These are phyloP conservation scores for Oscheius sp. DNA, from an alignment of 2,888 invertebrate species.

Conservation along the genomic window DNA sequence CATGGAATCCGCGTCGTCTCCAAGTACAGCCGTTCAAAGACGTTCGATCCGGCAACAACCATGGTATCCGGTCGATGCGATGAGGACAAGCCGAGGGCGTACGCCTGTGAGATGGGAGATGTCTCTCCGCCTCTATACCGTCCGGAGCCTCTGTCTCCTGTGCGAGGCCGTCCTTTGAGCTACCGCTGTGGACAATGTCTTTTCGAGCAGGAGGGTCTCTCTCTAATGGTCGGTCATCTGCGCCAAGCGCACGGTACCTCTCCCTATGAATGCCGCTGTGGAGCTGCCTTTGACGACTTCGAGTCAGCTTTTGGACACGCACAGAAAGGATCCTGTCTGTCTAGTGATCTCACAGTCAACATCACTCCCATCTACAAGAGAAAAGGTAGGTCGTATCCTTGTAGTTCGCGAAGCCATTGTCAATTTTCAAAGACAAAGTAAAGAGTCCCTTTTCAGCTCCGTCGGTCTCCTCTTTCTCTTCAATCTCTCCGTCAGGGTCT, in stretches of 20 bases:
- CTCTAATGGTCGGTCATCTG: slow-evolving; percentile 58
- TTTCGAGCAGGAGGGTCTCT: slow-evolving; percentile 64
- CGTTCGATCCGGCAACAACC: slow-evolving; percentile 58
- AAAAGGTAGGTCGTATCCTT: slow-evolving; percentile 36
- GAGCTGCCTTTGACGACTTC: slow-evolving; percentile 56
- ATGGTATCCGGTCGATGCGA: slow-evolving; percentile 9
- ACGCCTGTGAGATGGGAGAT: slow-evolving; percentile 27
- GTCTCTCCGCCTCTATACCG: slow-evolving; percentile 29
- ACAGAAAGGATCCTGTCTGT: slow-evolving; percentile 24
- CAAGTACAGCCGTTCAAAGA: slow-evolving; percentile 72
- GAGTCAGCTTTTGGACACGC: slow-evolving; percentile 59
- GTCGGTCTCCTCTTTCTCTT: slow-evolving; percentile 26
- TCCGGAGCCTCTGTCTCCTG: slow-evolving; percentile 35
- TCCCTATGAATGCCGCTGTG: slow-evolving; percentile 67
- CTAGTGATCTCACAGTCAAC: slow-evolving; percentile 50
- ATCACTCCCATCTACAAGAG: slow-evolving; percentile 52
- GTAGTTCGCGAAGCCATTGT: too few relatives aligned
- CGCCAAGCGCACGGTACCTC: slow-evolving; percentile 55
- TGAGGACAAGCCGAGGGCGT: slow-evolving; percentile 38
- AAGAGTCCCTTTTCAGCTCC: slow-evolving; percentile 9
- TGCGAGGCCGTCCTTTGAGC: slow-evolving; percentile 9
- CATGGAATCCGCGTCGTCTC: slow-evolving; percentile 75
- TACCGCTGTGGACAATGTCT: slow-evolving; percentile 47
- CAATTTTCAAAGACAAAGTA: too few relatives aligned
- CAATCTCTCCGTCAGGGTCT: slow-evolving; percentile 34